Evolutionary conservation across 2,888 invertebrate genomes (phyloP).

Genomic region (Drosophila dives): DNA sequence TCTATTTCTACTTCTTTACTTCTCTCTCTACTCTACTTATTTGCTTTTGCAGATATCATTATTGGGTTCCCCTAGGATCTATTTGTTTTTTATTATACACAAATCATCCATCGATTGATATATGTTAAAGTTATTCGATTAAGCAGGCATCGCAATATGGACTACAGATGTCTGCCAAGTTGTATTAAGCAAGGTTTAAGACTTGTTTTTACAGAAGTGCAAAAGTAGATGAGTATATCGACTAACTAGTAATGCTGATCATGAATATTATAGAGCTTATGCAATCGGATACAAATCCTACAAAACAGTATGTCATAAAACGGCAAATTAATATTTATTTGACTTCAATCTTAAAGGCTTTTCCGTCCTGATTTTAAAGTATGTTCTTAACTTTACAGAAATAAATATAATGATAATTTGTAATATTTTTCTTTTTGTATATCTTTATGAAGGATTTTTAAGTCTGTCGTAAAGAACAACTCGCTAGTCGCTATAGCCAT

Average conservation of each 20-base stretch:
- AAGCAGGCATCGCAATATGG: not conserved
- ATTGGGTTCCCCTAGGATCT: too few relatives aligned
- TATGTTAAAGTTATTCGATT: not conserved
- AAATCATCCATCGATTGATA: not conserved
- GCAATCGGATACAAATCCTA: not conserved
- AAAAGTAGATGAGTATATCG: not conserved
- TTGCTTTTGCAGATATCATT: too few relatives aligned
- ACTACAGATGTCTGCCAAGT: not conserved
- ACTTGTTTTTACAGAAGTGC: accelerated
- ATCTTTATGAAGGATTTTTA: not conserved
- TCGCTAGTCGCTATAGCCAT: not conserved
- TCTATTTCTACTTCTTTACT: too few relatives aligned
- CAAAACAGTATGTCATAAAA: not conserved
- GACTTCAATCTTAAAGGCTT: not conserved
- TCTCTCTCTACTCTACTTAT: too few relatives aligned
- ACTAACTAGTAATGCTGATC: not conserved
- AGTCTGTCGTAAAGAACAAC: not conserved
- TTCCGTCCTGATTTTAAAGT: too few relatives aligned
- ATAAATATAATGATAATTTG: not conserved
- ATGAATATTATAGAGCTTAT: not conserved
- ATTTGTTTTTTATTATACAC: too few relatives aligned
- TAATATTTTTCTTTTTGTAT: not conserved
- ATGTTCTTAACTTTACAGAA: not conserved
- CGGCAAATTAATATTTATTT: not conserved
- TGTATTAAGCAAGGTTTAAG: not conserved